These are phyloP conservation scores for Bembecia ichneumoniformis DNA, from an alignment of 2,888 invertebrate genomes.

Conservation along the genomic window DNA sequence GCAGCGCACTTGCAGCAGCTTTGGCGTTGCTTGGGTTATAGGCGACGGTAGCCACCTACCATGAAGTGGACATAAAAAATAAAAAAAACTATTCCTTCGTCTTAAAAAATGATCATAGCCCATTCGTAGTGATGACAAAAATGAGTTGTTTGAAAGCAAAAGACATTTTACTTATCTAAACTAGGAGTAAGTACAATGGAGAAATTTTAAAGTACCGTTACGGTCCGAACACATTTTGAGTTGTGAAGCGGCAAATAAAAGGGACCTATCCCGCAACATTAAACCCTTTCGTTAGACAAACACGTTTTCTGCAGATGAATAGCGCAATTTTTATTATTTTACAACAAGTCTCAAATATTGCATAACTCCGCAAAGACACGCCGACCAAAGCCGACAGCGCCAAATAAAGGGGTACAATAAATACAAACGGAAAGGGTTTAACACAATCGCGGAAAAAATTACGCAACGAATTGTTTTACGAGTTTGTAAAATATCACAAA, in stretches of 20 bases:
- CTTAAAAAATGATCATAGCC: constrained; percentile 9
- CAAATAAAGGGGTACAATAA: constrained; percentile 58
- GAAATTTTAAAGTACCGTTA: constrained; percentile 58
- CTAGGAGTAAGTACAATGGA: constrained; percentile 23
- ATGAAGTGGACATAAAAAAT: no score
- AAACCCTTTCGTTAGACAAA: constrained; percentile 52
- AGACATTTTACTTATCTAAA: constrained; percentile 44
- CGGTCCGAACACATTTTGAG: constrained; percentile 26
- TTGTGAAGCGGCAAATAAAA: constrained; percentile 35
- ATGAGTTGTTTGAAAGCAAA: constrained; percentile 1
- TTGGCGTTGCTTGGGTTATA: no score
- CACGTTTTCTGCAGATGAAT: constrained; percentile 61
- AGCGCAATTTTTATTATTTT: constrained; percentile 67
- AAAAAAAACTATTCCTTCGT: no score
- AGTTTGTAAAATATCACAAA: constrained; percentile 31
- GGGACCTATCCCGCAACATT: constrained; percentile 43
- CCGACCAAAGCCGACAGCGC: constrained; percentile 39
- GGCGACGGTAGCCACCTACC: no score
- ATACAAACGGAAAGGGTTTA: constrained; percentile 70
- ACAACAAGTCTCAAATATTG: constrained; percentile 49
- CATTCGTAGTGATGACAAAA: no score
- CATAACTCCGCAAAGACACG: constrained; percentile 57
- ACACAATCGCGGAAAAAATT: constrained; percentile 65
- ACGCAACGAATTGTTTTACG: constrained; percentile 63
- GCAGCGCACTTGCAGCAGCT: no score